phyloP scores from a whole-genome alignment of 2,113 vertebrate species.

The Nipponia nippon region DNA sequence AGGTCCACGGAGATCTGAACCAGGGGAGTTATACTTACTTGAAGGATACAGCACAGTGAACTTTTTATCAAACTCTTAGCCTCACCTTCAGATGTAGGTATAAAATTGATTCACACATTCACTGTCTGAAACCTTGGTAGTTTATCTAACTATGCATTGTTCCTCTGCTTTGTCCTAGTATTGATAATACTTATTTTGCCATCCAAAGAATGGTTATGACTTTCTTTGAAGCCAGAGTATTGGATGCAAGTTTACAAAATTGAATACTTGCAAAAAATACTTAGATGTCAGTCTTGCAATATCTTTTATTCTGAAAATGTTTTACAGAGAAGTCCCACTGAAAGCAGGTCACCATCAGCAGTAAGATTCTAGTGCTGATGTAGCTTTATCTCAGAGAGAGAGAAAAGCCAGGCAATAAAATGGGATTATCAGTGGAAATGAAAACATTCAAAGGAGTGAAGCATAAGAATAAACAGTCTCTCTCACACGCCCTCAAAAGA shows the following conservation, averaged over 20 bases:
- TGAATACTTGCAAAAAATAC: neutral
- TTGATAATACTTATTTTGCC: neutral
- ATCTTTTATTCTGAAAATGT: neutral
- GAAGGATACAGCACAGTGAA: neutral
- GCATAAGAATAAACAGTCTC: neutral
- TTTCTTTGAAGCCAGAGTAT: neutral
- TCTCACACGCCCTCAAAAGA: neutral
- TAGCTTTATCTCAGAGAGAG: neutral
- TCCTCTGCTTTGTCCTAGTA: neutral
- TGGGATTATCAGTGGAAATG: slow-evolving; percentile 6
- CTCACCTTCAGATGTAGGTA: neutral
- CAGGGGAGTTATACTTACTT: neutral
- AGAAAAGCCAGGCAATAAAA: slow-evolving; percentile 1
- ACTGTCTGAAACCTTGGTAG: neutral
- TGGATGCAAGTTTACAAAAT: neutral
- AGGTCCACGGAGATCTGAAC: neutral
- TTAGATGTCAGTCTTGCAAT: neutral
- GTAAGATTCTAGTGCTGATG: neutral
- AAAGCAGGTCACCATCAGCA: neutral
- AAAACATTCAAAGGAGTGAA: slow-evolving; percentile 10
- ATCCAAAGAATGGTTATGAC: neutral
- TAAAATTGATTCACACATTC: neutral
- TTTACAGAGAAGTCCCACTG: neutral
- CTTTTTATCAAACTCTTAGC: neutral
- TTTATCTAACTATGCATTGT: neutral